Percentiles rank a stretch among this genome's conserved stretches.
Evolutionary conservation across 2,888 invertebrate species (phyloP).

Genomic region (Latrodectus hesperus): DNA sequence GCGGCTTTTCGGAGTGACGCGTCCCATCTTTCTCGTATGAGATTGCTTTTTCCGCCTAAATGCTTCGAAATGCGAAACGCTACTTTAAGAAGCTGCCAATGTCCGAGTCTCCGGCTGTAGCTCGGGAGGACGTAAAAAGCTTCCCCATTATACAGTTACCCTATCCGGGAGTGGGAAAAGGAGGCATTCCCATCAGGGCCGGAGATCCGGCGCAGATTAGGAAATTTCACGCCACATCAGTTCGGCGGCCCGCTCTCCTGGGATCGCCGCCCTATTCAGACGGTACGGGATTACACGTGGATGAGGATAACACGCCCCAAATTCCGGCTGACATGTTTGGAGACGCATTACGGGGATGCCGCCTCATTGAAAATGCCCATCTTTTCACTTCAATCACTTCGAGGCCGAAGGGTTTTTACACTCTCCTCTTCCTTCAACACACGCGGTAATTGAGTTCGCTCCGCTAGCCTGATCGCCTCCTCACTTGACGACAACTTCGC

Average conservation of each 20-base stretch:
- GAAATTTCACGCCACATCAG: conserved; percentile 69
- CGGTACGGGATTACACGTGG: conserved; percentile 61
- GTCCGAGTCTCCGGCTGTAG: conserved; percentile 21
- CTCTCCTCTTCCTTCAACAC: conserved; percentile 4
- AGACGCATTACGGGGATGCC: conserved; percentile 36
- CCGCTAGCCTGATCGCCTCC: background rate
- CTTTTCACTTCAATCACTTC: conserved; percentile 59
- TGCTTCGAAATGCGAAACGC: conserved; percentile 67
- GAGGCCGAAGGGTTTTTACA: conserved; percentile 46
- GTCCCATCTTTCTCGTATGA: conserved; percentile 53
- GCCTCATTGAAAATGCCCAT: conserved; percentile 63
- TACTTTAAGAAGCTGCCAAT: conserved; percentile 65
- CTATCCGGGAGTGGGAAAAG: conserved; percentile 35
- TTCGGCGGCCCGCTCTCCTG: conserved; percentile 46
- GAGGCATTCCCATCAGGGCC: conserved; percentile 57
- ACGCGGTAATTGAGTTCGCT: conserved; percentile 4
- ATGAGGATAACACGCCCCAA: conserved; percentile 58
- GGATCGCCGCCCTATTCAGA: conserved; percentile 36
- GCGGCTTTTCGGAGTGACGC: conserved; percentile 64
- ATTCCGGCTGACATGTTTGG: conserved; percentile 62
- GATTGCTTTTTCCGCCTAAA: conserved; percentile 70
- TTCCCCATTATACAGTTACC: conserved; percentile 65
- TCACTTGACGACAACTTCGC: background rate
- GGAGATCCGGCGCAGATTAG: conserved; percentile 61
- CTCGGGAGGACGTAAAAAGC: conserved; percentile 59